Conservation (phyloP, 2,888 invertebrate genomes). For the Nudaria mundana region DNA sequence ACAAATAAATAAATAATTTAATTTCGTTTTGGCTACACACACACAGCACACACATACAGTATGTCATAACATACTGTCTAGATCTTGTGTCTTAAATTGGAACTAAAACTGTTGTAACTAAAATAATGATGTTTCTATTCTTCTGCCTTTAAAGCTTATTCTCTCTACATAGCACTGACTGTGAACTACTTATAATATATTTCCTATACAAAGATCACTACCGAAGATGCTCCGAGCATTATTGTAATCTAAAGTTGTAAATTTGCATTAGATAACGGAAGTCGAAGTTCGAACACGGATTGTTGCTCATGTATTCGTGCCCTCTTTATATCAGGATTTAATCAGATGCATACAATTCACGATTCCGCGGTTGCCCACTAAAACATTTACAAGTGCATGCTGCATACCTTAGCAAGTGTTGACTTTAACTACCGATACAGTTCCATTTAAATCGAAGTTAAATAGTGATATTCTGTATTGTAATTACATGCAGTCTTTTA, state of each 20-base stretch:
- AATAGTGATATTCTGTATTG: too few relatives aligned
- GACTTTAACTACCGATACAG: slow-evolving; percentile 13
- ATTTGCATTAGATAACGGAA: slow-evolving; percentile 68
- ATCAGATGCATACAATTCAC: slow-evolving; percentile 45
- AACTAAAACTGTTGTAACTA: too few relatives aligned
- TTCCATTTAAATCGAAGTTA: slow-evolving; percentile 5
- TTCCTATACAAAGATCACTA: slow-evolving; percentile 64
- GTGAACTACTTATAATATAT: slow-evolving; percentile 69
- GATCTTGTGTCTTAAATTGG: too few relatives aligned
- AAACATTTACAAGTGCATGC: slow-evolving; percentile 21
- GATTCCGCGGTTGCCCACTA: slow-evolving; percentile 37
- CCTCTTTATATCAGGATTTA: slow-evolving; percentile 53
- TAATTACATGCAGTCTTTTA: too few relatives aligned
- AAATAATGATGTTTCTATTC: too few relatives aligned
- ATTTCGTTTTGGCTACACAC: too few relatives aligned
- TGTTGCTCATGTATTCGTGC: slow-evolving; percentile 61
- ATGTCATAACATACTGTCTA: too few relatives aligned
- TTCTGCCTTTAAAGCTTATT: too few relatives aligned
- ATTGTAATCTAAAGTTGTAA: slow-evolving; percentile 64
- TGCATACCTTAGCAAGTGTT: slow-evolving; percentile 22
- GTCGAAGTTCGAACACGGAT: slow-evolving; percentile 56
- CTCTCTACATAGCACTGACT: slow-evolving; percentile 52
- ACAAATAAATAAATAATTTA: too few relatives aligned
- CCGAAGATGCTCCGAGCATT: slow-evolving; percentile 47
- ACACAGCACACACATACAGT: too few relatives aligned